Evolutionary conservation across 2,888 invertebrate species (phyloP), one percentile per base, ranked within the genome.

Genomic region (Cataglyphis livida): DNA sequence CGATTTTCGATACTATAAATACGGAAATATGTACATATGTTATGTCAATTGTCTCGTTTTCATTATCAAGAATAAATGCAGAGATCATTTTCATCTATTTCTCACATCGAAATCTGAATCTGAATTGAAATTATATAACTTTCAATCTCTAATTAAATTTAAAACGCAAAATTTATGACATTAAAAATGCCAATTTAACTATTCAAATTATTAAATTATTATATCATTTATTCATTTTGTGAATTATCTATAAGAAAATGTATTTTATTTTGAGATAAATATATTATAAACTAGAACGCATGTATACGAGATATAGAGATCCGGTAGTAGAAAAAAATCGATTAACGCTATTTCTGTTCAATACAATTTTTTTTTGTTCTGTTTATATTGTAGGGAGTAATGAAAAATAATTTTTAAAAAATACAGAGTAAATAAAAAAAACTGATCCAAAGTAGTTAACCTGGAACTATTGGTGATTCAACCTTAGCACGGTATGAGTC

Each of bases 401-500:
- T 21, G 25, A 28, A 28, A 28, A 28, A 28, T 54, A 76, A 76
- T 76, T 28, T 54, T 41, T 28, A 41, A 65, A 76, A 54, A 65
- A 65, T 15, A 76, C 21, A 65, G 12, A 65, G 12, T 6, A 21
- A 35, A 62, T 62, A 15, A n/a, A n/a, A n/a, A n/a, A n/a, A n/a
- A 48, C 51, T 76, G 38, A 54, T 35, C 28, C 54, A 21, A 28
- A 54, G 28, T 65, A 76, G 38, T 65, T 76, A 65, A 76, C 28
- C 28, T n/a, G 5, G 21, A 18, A 48, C 32, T 32, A 48, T 32
- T 12, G 74, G 25, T 76, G 51, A 65, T 65, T 76, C 54, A 54
- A 10, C 41, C 65, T 76, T 76, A 76, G 54, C 28, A 15, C n/a
- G n/a, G n/a, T 6, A 41, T 28, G 38, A 65, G 28, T 57, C 21